Conservation (phyloP, 1,140 invertebrate genomes). For the Hirudo medicinalis region DNA sequence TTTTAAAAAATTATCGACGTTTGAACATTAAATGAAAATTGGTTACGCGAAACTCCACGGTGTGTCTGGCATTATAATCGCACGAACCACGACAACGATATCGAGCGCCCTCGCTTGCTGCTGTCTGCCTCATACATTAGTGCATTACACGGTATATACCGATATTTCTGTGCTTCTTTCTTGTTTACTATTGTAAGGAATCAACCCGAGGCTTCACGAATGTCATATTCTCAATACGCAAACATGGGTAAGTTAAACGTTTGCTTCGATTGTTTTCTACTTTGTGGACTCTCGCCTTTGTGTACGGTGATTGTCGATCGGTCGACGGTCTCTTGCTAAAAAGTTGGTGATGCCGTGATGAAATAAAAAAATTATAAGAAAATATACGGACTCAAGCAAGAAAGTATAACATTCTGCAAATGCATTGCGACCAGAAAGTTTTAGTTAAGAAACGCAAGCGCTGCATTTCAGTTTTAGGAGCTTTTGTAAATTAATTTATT, state of each 20-base stretch:
- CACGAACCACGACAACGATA: too few relatives aligned
- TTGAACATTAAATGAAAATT: too few relatives aligned
- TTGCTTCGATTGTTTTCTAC: background rate
- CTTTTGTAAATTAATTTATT: too few relatives aligned
- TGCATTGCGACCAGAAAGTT: background rate
- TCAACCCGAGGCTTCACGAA: background rate
- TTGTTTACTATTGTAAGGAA: conserved; percentile 8
- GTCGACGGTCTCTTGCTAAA: background rate
- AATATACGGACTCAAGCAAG: background rate
- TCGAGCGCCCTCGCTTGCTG: too few relatives aligned
- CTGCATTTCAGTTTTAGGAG: too few relatives aligned
- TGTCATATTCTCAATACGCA: conserved; percentile 9
- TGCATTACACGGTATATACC: background rate
- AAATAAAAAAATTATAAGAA: background rate
- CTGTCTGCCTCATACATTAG: too few relatives aligned
- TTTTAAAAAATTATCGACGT: too few relatives aligned
- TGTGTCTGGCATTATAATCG: too few relatives aligned
- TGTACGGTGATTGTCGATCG: background rate
- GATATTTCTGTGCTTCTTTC: conserved; percentile 5
- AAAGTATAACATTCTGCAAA: background rate
- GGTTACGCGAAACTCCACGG: too few relatives aligned
- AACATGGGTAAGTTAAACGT: conserved; percentile 3
- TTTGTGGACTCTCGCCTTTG: background rate
- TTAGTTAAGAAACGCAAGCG: background rate
- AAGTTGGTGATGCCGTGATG: background rate